These are phyloP conservation scores for pig (Sus scrofa) DNA, from an alignment of 2,113 vertebrate species.

Conservation along the genomic window DNA sequence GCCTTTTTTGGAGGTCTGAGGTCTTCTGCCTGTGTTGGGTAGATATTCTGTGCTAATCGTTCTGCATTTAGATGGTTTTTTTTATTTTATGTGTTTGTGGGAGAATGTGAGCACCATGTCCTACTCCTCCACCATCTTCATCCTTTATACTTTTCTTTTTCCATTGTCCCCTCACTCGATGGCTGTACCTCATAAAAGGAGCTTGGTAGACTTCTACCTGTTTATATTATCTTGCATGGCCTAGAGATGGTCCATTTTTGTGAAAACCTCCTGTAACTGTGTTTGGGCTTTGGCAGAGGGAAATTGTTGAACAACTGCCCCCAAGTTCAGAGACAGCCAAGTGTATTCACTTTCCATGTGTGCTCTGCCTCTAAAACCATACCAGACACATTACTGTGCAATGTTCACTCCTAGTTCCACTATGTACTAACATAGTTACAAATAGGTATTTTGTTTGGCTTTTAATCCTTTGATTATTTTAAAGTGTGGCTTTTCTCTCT, in stretches of 20 bases:
- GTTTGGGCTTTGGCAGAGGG: neutral
- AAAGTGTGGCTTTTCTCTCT: neutral
- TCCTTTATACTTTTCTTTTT: neutral
- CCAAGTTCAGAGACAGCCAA: neutral
- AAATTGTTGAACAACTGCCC: neutral
- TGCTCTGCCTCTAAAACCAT: neutral
- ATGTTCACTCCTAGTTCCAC: neutral
- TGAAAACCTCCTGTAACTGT: neutral
- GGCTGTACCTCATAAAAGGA: neutral
- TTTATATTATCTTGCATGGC: neutral
- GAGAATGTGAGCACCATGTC: no score
- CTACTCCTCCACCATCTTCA: no score
- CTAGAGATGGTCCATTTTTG: neutral
- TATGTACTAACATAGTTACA: neutral
- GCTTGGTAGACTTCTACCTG: neutral
- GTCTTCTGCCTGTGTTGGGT: no score
- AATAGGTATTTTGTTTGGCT: neutral
- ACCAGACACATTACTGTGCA: neutral
- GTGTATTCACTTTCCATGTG: neutral
- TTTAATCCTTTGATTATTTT: no score
- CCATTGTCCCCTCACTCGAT: neutral
- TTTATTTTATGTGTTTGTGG: no score
- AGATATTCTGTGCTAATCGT: no score
- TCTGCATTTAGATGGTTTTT: no score
- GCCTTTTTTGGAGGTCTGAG: no score